Conservation (phyloP, 2,797 vertebrate genomes). For the Tragelaphus eurycerus region DNA sequence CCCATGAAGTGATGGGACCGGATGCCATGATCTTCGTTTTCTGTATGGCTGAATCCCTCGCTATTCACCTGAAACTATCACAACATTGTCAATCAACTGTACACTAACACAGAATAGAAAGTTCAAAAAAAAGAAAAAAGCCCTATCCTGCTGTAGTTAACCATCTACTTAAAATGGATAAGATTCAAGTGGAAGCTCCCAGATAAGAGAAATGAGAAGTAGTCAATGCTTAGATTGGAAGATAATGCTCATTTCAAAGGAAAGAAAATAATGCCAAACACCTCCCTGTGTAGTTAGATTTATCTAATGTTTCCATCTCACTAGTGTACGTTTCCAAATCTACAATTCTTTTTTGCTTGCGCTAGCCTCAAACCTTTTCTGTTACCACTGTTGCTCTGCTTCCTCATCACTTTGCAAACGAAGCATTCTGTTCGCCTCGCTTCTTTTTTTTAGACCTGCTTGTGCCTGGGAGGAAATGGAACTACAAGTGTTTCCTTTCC, state of each 20-base stretch:
- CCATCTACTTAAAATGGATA: neutral
- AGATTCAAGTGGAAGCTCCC: neutral
- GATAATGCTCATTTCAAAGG: neutral
- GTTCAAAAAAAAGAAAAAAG: neutral
- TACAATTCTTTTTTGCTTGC: neutral
- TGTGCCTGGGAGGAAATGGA: conserved; percentile 77
- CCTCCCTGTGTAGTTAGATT: no score
- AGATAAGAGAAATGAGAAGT: neutral
- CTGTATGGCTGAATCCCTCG: neutral
- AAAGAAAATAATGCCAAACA: neutral
- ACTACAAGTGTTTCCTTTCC: conserved; percentile 75
- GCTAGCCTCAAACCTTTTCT: neutral
- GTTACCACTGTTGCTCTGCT: neutral
- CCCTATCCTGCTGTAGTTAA: neutral
- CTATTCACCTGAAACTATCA: neutral
- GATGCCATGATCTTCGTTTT: no score
- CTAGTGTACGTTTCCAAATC: neutral
- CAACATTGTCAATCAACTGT: neutral
- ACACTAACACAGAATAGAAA: neutral
- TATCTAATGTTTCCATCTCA: neutral
- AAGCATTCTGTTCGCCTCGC: conserved; percentile 45
- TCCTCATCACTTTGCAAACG: conserved; percentile 50
- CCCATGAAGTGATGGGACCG: no score
- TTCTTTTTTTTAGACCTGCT: conserved; percentile 77
- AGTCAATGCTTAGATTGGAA: neutral